Percentiles rank a stretch among this genome's conserved stretches.
These are phyloP conservation scores for Osmerus eperlanus DNA, from an alignment of 2,113 vertebrate species.

Conservation along the genomic window DNA sequence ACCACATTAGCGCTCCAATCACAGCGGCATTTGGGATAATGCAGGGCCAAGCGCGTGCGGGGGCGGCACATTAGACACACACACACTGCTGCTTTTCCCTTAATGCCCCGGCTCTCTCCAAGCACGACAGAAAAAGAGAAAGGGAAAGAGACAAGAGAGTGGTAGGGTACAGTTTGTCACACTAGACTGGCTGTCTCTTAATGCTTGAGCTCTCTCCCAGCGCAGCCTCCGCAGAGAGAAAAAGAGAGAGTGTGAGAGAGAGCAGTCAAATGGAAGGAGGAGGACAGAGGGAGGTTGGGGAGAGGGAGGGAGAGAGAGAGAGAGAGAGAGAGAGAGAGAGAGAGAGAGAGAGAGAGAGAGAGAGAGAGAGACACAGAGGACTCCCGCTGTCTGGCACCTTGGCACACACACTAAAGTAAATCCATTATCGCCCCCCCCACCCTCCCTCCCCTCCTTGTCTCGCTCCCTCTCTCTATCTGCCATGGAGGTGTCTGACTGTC, in stretches of 20 bases:
- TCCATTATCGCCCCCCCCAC: slow-evolving; percentile 48
- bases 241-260: slow-evolving; percentile 1
- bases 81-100: slow-evolving; percentile 36
- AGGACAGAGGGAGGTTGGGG: too few species aligned
- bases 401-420: slow-evolving; percentile 52
- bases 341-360: not conserved
- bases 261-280: too few species aligned
- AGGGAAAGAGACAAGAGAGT: slow-evolving; percentile 6
- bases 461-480: slow-evolving; percentile 1
- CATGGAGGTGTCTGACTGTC: slow-evolving; percentile 50
- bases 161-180: slow-evolving; percentile 21
- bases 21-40: slow-evolving; percentile 61
- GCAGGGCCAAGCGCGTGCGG: slow-evolving; percentile 39
- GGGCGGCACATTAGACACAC: slow-evolving; percentile 44
- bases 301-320: slow-evolving; percentile 1
- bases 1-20: slow-evolving; percentile 67
- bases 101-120: slow-evolving; percentile 51
- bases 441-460: not conserved
- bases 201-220: slow-evolving; percentile 38
- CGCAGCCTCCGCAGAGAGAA: slow-evolving; percentile 30
- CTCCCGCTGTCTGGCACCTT: slow-evolving; percentile 57
- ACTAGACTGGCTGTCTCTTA: slow-evolving; percentile 38
- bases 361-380: slow-evolving; percentile 7
- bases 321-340: not conserved
- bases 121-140: slow-evolving; percentile 43